Base-by-base conservation (phyloP, 2,797 vertebrate species). In the Acanthurus leucopareius region DNA sequence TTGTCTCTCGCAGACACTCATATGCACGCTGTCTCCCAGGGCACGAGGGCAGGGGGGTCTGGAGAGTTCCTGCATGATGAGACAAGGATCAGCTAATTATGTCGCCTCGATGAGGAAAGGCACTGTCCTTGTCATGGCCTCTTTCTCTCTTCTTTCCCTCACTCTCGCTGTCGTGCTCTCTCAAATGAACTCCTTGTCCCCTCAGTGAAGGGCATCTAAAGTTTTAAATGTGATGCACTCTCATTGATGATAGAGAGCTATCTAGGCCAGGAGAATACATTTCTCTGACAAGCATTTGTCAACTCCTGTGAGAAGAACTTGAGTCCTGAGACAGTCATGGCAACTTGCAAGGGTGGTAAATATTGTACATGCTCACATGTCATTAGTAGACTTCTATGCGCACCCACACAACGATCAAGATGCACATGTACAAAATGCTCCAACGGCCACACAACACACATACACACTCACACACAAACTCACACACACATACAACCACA, bases 81-180 rank as follows among this genome's bases (percentile, higher is more conserved):
- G 74, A 89, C 68, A 82, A 69, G 53, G 83, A 76, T 80, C 77
- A 65, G 82, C 83, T 85, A 85, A 87, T 88, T 82, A 86, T 82
- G 73, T 73, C 45, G 45, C 78, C 73, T 82, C 64, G 56, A 38
- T 65, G 56, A 79, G 77, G 52, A 70, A 88, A 81, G 60, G 56
- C 67, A 49, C 10, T 15, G 38, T 79, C 77, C 69, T 75, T 79
- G 79, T 63, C 51, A 67, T 70, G 51, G 69, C 42, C 52, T 85
- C 65, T 44, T 52, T 75, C 63, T 25, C 48, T 40, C 51, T 44
- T 51, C 44, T 16, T 2, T 59, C 59, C 51, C 47, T 52, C 28
- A 28, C 73, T 71, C 67, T 61, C 2, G 13, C 48, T 45, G 28
- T 76, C 49, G 2, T 38, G 25, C 77, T 53, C 69, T 86, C 77